These are phyloP conservation scores for Psilopsiagon aymara DNA, from an alignment of 2,113 vertebrate species.

Conservation along the genomic window DNA sequence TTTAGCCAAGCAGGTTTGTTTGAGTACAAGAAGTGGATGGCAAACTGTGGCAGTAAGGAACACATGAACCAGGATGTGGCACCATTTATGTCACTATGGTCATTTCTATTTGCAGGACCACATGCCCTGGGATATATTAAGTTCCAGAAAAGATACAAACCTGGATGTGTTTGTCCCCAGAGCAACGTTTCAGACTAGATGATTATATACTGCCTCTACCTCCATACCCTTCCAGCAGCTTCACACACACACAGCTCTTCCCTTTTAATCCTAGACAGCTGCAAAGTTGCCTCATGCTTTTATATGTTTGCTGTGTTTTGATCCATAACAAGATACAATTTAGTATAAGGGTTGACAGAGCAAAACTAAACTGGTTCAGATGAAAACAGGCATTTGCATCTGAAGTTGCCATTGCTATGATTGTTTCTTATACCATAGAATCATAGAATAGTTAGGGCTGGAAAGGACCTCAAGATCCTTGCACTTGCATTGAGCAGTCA, in stretches of 20 bases:
- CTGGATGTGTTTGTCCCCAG: neutral
- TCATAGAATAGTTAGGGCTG: neutral
- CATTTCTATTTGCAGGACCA: neutral
- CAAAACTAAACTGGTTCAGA: neutral
- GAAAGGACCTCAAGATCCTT: neutral
- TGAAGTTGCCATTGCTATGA: neutral
- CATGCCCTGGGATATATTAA: fast-evolving
- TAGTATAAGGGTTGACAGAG: neutral
- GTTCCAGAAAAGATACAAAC: neutral
- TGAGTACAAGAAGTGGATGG: neutral
- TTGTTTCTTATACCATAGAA: neutral
- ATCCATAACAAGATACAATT: neutral
- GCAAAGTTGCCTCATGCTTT: neutral
- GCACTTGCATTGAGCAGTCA: neutral
- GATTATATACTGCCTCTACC: neutral
- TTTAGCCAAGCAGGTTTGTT: neutral
- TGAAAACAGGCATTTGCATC: neutral
- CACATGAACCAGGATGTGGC: neutral
- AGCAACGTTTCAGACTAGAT: neutral
- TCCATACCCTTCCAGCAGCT: neutral
- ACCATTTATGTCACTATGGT: fast-evolving
- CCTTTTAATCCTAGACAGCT: neutral
- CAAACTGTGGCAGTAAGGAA: neutral
- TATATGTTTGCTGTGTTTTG: neutral
- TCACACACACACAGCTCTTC: neutral